Evolutionary conservation across 2,888 invertebrate genomes (phyloP).

Genomic region (Cantharis rufa): DNA sequence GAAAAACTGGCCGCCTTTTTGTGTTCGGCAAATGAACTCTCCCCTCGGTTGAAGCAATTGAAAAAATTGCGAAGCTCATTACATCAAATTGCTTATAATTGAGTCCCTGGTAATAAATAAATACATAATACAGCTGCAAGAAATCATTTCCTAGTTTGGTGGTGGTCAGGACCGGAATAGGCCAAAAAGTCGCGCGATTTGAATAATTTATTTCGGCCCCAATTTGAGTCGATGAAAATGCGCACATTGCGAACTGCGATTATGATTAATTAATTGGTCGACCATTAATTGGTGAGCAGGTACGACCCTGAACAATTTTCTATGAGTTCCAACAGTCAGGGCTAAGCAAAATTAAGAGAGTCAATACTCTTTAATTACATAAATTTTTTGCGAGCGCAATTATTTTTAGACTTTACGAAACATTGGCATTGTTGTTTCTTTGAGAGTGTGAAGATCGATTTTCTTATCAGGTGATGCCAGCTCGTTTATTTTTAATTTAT

Average conservation of each 20-base stretch:
- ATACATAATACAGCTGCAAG: slow-evolving; percentile 1
- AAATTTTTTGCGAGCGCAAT: neutral
- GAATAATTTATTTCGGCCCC: neutral
- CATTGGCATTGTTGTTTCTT: neutral
- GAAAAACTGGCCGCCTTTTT: neutral
- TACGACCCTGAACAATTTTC: neutral
- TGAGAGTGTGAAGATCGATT: neutral
- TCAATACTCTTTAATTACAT: slow-evolving; percentile 1
- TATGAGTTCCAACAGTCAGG: neutral
- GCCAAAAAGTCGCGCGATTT: neutral
- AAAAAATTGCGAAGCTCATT: neutral
- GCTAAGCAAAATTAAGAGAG: neutral
- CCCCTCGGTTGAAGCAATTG: neutral
- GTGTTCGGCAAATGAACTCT: neutral
- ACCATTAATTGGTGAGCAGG: neutral
- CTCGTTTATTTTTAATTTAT: neutral
- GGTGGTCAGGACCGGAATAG: neutral
- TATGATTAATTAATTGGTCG: neutral
- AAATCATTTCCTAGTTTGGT: neutral
- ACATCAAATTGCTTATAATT: neutral
- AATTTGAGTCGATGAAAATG: neutral
- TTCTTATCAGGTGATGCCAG: neutral
- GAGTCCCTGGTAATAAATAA: neutral
- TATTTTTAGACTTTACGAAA: neutral
- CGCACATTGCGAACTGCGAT: neutral